Evolutionary conservation across 2,888 invertebrate genomes (phyloP).

Genomic region (Cremastinae sp.): DNA sequence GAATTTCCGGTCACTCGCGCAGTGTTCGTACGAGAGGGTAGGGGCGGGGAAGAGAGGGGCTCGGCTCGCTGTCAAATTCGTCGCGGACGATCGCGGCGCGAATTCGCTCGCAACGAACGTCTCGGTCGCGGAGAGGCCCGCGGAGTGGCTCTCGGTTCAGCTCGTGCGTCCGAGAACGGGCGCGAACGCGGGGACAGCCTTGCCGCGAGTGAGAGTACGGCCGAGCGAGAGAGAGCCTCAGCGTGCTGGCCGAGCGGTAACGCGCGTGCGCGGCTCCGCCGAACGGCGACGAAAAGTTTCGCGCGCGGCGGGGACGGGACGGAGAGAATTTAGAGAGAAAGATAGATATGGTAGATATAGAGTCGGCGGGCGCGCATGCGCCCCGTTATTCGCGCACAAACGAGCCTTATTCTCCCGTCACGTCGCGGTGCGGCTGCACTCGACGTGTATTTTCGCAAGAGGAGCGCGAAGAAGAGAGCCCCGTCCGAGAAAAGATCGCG

Average conservation of each 20-base stretch:
- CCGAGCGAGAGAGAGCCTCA: constrained; percentile 69
- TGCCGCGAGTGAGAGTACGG: constrained; percentile 75
- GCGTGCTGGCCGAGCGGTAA: constrained; percentile 72
- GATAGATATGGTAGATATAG: constrained; percentile 29
- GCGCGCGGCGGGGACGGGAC: constrained; percentile 55
- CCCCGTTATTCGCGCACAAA: constrained; percentile 18
- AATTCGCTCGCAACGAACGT: neutral
- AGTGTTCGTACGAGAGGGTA: no score
- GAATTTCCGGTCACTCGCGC: no score
- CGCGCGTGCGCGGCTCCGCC: constrained; percentile 40
- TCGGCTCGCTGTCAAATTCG: neutral
- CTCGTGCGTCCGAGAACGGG: constrained; percentile 49
- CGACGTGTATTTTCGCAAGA: no score
- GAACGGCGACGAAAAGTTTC: constrained; percentile 56
- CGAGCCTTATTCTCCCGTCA: no score
- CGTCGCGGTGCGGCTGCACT: no score
- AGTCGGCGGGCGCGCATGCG: constrained; percentile 41
- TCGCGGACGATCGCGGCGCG: neutral
- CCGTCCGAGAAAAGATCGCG: no score
- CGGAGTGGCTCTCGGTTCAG: constrained; percentile 45
- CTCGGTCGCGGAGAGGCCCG: constrained; percentile 52
- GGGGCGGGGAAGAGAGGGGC: no score
- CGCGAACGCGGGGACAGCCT: constrained; percentile 67
- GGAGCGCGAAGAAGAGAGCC: no score
- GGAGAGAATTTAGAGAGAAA: constrained; percentile 28